Base-by-base conservation (phyloP, 2,113 vertebrate species). In the Rynchops niger region DNA sequence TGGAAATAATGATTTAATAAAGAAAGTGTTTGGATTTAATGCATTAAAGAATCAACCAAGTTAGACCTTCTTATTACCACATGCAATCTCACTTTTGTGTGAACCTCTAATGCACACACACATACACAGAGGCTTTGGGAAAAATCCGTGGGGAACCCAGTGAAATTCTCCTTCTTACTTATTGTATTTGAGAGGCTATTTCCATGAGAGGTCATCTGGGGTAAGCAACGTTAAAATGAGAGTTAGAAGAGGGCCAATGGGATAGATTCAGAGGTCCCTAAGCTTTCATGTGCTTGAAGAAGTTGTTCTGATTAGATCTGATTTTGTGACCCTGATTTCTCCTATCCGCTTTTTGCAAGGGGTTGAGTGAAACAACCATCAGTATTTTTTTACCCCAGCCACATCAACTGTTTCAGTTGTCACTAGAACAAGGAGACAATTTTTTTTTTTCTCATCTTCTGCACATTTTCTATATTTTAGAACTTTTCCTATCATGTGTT, bases 141-240 rank as follows among this genome's bases (percentile, higher is more conserved):
- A 59, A 40, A 82, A 61, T 56, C 90, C 56, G 86, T 52, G 27
- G 83, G 77, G 92, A 88, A 11, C 34, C 45, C 77, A 90, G 29
- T 17, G 43, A 81, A 86, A 82, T 74, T 84, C 19, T 62, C 3
- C 47, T 62, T 83, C 15, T 92, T 92, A 65, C 91, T 95, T 94
- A 29, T 49, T 61, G 16, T 71, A 19, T 82, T 83, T 86, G 52
- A 70, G 72, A 74, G 52, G 72, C 50, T 83, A 6, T 78, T 93
- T 92, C 52, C 72, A 53, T 81, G 34, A 81, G 59, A 92, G 88
- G 90, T 97, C 90, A 77, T 62, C 32, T 86, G 58, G 67, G 96
- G 92, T 92, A 83, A 94, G 72, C 38, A 67, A 21, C 0, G 0
- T 23, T 81, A 40, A 81, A 90, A 18, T 40, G 45, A 96, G 55